Conservation (phyloP, 2,113 vertebrate genomes). For the Limanda limanda region DNA sequence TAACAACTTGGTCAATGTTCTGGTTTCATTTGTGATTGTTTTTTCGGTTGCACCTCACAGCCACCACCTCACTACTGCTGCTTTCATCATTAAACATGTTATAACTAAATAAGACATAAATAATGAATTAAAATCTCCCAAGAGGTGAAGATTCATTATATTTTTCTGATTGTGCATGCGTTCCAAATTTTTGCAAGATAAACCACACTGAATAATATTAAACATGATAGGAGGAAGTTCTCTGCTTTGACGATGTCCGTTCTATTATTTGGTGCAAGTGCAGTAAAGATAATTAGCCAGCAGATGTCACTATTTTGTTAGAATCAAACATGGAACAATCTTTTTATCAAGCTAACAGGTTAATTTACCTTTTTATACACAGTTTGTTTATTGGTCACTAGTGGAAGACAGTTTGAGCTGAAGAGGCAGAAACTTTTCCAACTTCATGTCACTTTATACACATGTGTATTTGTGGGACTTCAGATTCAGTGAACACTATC, state of each 20-base stretch:
- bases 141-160: not conserved
- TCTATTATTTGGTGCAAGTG: not conserved
- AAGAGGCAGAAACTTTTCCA: no score
- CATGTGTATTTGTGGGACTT: no score
- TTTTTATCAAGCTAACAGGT: no score
- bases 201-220: not conserved
- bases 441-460: no score
- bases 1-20: conserved; percentile 55
- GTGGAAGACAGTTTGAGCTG: no score
- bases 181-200: not conserved
- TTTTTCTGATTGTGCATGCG: not conserved
- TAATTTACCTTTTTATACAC: no score
- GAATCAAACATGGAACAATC: no score
- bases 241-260: not conserved
- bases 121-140: no score
- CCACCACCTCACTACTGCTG: not conserved
- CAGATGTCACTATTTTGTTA: conserved; percentile 27
- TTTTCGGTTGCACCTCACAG: not conserved
- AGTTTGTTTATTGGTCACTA: no score
- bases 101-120: not conserved
- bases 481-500: no score
- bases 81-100: not conserved
- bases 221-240: not conserved
- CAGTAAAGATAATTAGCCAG: not conserved
- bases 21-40: conserved; percentile 10